phyloP scores from a whole-genome alignment of 2,888 invertebrate species.

The Pandemis heparana region DNA sequence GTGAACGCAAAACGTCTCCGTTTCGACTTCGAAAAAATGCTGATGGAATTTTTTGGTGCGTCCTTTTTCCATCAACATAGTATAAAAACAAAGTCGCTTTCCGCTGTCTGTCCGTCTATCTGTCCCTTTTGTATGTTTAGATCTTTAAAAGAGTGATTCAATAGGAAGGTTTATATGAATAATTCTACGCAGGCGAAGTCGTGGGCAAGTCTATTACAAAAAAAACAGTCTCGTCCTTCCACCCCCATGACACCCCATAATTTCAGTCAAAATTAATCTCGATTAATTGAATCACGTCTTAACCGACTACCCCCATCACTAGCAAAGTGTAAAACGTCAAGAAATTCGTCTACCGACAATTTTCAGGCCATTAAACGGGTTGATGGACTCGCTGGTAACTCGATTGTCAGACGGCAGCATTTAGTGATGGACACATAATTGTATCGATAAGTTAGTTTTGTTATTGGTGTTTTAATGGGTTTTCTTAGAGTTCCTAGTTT shows the following conservation, averaged over 20 bases:
- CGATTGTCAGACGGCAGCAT: conserved; percentile 38
- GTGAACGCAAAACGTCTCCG: too few relatives aligned
- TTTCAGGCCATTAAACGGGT: conserved; percentile 46
- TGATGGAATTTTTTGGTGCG: too few relatives aligned
- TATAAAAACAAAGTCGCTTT: too few relatives aligned
- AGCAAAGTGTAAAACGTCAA: conserved; percentile 38
- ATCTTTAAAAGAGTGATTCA: too few relatives aligned
- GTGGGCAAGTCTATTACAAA: too few relatives aligned
- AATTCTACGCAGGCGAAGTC: too few relatives aligned
- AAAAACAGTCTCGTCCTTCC: neutral
- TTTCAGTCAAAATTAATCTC: conserved; percentile 13
- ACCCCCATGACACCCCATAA: neutral
- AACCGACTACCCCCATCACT: conserved; percentile 39
- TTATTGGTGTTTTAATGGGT: neutral
- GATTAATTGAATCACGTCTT: conserved; percentile 26
- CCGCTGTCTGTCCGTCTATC: too few relatives aligned
- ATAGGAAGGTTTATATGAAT: too few relatives aligned
- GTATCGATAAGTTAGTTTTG: conserved; percentile 37
- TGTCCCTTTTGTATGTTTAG: too few relatives aligned
- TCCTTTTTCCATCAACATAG: too few relatives aligned
- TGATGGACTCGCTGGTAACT: conserved; percentile 48
- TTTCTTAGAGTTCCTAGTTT: neutral
- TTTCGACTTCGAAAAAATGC: too few relatives aligned
- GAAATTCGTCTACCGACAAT: conserved; percentile 44
- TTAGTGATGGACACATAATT: conserved; percentile 42